Evolutionary conservation across 2,888 invertebrate genomes (phyloP).

Genomic region (Caenorhabditis wallacei): DNA sequence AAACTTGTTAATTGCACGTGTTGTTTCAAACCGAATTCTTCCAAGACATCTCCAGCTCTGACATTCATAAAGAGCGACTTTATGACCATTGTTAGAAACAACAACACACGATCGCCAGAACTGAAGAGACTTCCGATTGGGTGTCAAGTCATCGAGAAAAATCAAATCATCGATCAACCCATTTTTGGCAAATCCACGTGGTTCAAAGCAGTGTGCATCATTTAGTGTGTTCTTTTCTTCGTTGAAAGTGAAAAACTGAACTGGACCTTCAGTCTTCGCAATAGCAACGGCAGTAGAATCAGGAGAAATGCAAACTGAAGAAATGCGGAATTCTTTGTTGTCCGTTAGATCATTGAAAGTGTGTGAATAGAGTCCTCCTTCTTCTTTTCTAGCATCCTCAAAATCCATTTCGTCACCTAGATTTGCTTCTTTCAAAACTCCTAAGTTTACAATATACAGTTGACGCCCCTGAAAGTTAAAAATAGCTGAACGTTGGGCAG

Average conservation of each 20-base stretch:
- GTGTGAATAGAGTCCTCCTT: slow-evolving; percentile 65
- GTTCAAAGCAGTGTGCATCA: slow-evolving; percentile 75
- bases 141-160: slow-evolving; percentile 77
- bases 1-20: slow-evolving; percentile 83
- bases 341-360: slow-evolving; percentile 59
- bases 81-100: slow-evolving; percentile 86
- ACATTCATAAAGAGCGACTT: slow-evolving; percentile 79
- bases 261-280: slow-evolving; percentile 68
- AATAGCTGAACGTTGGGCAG: no score
- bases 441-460: slow-evolving; percentile 74
- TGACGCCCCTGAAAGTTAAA: slow-evolving; percentile 70
- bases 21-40: slow-evolving; percentile 87
- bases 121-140: slow-evolving; percentile 80
- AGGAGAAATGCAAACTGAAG: slow-evolving; percentile 77
- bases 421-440: slow-evolving; percentile 47
- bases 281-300: slow-evolving; percentile 80
- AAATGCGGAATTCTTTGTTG: slow-evolving; percentile 54
- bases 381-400: slow-evolving; percentile 58
- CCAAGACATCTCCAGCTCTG: slow-evolving; percentile 94
- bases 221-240: slow-evolving; percentile 55
- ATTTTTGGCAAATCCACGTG: slow-evolving; percentile 62
- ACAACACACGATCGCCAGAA: slow-evolving; percentile 85
- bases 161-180: slow-evolving; percentile 74
- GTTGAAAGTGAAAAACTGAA: slow-evolving; percentile 79
- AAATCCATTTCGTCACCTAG: slow-evolving; percentile 52